Evolutionary conservation across 2,888 invertebrate species (phyloP), one percentile per base, ranked within the genome.

Genomic region (Boloria euphrosyne): DNA sequence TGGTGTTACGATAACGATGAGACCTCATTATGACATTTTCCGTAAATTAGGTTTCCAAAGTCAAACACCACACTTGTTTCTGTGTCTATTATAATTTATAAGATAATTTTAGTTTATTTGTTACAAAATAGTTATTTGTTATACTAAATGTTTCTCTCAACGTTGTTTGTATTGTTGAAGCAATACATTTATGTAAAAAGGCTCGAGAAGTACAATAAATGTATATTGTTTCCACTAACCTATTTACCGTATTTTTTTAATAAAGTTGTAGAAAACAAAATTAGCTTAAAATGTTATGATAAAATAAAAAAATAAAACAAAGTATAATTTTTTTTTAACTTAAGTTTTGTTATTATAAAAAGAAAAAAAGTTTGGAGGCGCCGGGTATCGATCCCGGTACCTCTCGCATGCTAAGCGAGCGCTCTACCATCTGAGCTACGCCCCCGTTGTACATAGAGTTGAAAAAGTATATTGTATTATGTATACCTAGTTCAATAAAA

Each of bases 311-410:
- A 22, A 22, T 22, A 22, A 22, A 22, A 22, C 22, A 22, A 22
- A 22, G 3, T 22, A 3, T 22, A 22, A 22, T 2, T 22, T 22
- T 3, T 22, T 22, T 22, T 22, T 22, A n/a, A n/a, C n/a, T 22
- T 6, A 44, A 3, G 3, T 13, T 13, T 54, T 4, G 10, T 22
- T 17, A 18, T 10, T 10, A 17, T 49, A 47, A 46, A 13, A 27
- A 16, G 50, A 43, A 53, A 13, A 17, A 22, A 57, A 62, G 52
- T 18, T 78, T 91, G 90, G 89, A 92, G 90, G 91, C 89, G 90
- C 90, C 90, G 90, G 90, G 91, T 90, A 91, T 92, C 90, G 90
- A 92, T 92, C 91, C 91, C 92, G 90, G 91, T 91, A 92, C 91
- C 90, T 92, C 91, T 92, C 92, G 83, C 92, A 91, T 90, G 91